Percentiles rank a stretch among this genome's conserved stretches.
Evolutionary conservation across 2,113 vertebrate genomes (phyloP).

Genomic region (Apodemus speciosus): DNA sequence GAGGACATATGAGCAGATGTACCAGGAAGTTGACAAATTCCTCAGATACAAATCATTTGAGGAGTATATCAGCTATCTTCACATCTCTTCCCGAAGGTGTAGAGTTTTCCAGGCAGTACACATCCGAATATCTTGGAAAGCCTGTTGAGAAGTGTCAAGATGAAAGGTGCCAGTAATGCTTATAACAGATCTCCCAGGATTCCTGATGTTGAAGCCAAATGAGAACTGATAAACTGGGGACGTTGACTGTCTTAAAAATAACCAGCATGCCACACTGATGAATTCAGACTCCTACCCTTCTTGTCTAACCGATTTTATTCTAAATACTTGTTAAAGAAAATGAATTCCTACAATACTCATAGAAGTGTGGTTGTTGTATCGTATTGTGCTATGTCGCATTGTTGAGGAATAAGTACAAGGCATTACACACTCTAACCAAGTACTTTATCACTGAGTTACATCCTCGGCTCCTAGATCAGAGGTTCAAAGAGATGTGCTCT

Average conservation of each 20-base stretch:
- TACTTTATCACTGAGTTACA: not conserved
- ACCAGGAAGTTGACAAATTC: not conserved
- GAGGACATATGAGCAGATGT: not conserved
- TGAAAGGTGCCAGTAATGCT: not conserved
- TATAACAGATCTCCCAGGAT: not conserved
- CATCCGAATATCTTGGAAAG: not conserved
- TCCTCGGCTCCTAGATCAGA: not conserved
- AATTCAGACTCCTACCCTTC: not conserved
- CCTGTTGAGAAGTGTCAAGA: not conserved
- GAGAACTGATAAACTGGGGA: not conserved
- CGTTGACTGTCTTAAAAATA: not conserved
- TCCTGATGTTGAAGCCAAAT: not conserved
- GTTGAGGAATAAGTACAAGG: not conserved
- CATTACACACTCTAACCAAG: not conserved
- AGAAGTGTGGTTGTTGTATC: not conserved
- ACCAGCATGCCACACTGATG: not conserved
- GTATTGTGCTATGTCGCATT: not conserved
- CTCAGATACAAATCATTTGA: not conserved
- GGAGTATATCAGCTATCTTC: not conserved
- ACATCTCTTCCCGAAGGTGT: not conserved
- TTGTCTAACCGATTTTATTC: slow-evolving; percentile 26
- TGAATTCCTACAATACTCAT: not conserved
- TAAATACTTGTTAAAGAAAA: slow-evolving; percentile 39
- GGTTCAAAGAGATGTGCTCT: not conserved
- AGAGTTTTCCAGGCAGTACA: not conserved